A percentile compares a stretch with the other conserved stretches of the same genome.
Evolutionary conservation across 2,113 vertebrate species (phyloP).

Genomic region (Protomyctophum bolini): DNA sequence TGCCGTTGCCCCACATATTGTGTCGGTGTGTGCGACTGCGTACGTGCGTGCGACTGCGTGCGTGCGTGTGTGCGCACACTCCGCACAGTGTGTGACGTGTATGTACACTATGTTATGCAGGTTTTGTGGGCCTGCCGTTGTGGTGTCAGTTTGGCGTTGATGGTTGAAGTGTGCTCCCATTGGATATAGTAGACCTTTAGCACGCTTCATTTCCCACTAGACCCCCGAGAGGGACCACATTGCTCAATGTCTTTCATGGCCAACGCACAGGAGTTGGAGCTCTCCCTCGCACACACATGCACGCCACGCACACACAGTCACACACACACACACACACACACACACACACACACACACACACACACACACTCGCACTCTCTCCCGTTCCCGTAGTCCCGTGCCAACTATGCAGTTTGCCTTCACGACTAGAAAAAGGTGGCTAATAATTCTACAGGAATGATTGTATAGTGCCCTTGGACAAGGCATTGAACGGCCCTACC

Average conservation of each 20-base stretch:
- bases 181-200: slow-evolving; percentile 53
- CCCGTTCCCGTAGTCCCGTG: background rate
- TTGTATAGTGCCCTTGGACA: too few species aligned
- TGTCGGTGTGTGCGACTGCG: slow-evolving; percentile 2
- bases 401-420: background rate
- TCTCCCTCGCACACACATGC: background rate
- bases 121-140: slow-evolving; percentile 28
- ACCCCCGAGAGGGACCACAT: slow-evolving; percentile 44
- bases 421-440: background rate
- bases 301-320: background rate
- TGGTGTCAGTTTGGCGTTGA: slow-evolving; percentile 53
- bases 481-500: too few species aligned
- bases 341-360: slow-evolving; percentile 4
- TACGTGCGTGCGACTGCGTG: background rate
- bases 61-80: background rate
- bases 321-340: background rate
- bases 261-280: slow-evolving; percentile 36
- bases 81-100: background rate
- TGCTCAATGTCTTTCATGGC: slow-evolving; percentile 51
- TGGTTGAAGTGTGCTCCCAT: slow-evolving; percentile 56
- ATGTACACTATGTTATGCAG: slow-evolving; percentile 9
- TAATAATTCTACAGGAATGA: background rate
- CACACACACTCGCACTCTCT: slow-evolving; percentile 8
- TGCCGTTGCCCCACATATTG: too few species aligned
- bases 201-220: slow-evolving; percentile 60